phyloP scores from a whole-genome alignment of 2,888 invertebrate species.

The Euplexia lucipara region DNA sequence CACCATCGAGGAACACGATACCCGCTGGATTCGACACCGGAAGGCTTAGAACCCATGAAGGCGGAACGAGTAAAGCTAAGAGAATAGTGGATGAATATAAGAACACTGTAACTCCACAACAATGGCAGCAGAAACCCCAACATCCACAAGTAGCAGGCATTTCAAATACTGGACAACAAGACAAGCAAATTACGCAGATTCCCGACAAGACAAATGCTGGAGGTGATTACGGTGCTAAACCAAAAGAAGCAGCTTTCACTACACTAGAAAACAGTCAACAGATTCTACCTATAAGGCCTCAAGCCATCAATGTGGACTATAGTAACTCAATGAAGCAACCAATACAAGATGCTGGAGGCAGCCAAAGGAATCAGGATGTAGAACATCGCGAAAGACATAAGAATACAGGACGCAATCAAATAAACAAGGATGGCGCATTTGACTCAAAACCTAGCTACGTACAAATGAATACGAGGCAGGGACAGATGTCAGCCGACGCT shows the following conservation, averaged over 20 bases:
- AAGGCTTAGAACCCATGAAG: constrained; percentile 16
- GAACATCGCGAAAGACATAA: constrained; percentile 22
- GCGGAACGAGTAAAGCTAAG: constrained; percentile 13
- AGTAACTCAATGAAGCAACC: constrained; percentile 39
- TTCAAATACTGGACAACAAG: constrained; percentile 18
- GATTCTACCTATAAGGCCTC: constrained; percentile 43
- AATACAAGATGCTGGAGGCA: constrained; percentile 2
- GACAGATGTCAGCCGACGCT: constrained; percentile 63
- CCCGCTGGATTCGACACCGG: constrained; percentile 31
- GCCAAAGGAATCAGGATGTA: constrained; percentile 9
- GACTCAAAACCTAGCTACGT: constrained; percentile 65
- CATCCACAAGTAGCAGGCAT: constrained; percentile 20
- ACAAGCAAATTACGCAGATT: constrained; percentile 24
- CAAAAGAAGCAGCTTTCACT: constrained; percentile 21
- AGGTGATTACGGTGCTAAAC: constrained; percentile 27
- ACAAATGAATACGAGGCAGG: constrained; percentile 69
- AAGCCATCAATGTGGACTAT: constrained; percentile 49
- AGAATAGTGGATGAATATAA: constrained; percentile 41
- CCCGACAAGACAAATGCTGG: constrained; percentile 11
- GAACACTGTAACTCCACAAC: constrained; percentile 48
- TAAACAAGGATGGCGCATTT: constrained; percentile 21
- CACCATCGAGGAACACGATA: constrained; percentile 26
- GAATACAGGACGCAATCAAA: constrained; percentile 3
- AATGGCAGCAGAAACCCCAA: constrained; percentile 34
- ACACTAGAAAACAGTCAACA: constrained; percentile 27